Percentiles rank a stretch among this genome's conserved stretches.
Conservation (phyloP, 2,888 invertebrate genomes). For the Drosophila mayaguana region DNA sequence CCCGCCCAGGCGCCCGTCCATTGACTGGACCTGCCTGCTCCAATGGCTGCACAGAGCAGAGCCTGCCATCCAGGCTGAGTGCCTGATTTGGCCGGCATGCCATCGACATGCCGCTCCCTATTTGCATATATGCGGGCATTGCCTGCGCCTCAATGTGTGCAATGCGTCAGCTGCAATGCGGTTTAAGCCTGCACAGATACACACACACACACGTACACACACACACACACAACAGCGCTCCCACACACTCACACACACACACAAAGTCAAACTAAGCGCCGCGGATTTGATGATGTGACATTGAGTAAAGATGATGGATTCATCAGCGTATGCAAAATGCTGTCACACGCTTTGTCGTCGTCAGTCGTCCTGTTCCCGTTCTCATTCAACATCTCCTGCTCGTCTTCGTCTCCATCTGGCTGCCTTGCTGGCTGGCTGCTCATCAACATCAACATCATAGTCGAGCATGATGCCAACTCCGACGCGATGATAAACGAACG, state of each 20-base stretch:
- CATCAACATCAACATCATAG: slow-evolving; percentile 80
- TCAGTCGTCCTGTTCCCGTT: slow-evolving; percentile 48
- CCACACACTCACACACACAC: neutral
- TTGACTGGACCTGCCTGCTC: slow-evolving; percentile 12
- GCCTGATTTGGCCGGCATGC: slow-evolving; percentile 65
- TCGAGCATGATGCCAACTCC: slow-evolving; percentile 68
- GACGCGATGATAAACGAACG: slow-evolving; percentile 77
- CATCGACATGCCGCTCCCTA: slow-evolving; percentile 30
- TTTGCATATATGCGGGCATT: slow-evolving; percentile 61
- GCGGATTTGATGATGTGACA: slow-evolving; percentile 82
- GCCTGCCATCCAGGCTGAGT: slow-evolving; percentile 27
- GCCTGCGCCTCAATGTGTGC: slow-evolving; percentile 35
- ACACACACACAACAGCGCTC: neutral
- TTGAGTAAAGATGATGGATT: slow-evolving; percentile 83
- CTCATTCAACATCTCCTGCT: slow-evolving; percentile 36
- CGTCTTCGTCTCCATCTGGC: slow-evolving; percentile 46
- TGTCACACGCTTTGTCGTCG: slow-evolving; percentile 78
- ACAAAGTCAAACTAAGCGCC: slow-evolving; percentile 75
- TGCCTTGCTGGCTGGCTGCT: slow-evolving; percentile 57
- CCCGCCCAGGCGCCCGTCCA: slow-evolving; percentile 30
- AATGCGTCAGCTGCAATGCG: slow-evolving; percentile 46
- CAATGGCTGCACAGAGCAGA: slow-evolving; percentile 1
- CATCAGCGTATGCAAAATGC: slow-evolving; percentile 83
- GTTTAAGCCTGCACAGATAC: slow-evolving; percentile 38
- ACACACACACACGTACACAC: neutral